These are phyloP conservation scores for Nomia melanderi DNA, from an alignment of 1,140 invertebrate species.

Conservation along the genomic window DNA sequence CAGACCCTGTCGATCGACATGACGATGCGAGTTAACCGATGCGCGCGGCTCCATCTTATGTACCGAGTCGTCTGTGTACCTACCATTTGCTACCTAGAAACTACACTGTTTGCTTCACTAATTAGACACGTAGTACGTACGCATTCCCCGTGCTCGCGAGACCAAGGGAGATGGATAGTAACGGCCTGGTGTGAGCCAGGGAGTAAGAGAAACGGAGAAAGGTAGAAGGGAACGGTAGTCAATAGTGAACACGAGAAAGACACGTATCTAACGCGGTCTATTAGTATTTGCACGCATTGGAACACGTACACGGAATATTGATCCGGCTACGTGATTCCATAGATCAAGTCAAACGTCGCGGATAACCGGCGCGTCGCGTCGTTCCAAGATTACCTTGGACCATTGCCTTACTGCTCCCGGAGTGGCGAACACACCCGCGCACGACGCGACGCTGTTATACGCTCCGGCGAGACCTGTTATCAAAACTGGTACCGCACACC, in stretches of 20 bases:
- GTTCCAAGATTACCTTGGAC: conserved; percentile 65
- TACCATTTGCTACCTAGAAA: conserved; percentile 69
- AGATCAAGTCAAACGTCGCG: conserved; percentile 62
- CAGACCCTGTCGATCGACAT: background rate
- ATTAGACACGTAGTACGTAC: conserved; percentile 75
- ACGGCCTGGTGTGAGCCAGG: background rate
- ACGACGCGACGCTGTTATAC: background rate
- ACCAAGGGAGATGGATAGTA: conserved; percentile 9
- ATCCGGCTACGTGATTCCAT: conserved; percentile 61
- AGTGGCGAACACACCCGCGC: conserved; percentile 31
- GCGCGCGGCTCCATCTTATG: conserved; percentile 13
- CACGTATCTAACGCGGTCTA: conserved; percentile 52
- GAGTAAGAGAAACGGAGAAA: conserved; percentile 2
- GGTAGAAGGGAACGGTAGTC: background rate
- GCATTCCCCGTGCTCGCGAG: conserved; percentile 46
- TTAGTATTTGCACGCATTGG: conserved; percentile 47
- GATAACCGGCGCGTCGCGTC: conserved; percentile 55
- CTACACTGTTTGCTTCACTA: conserved; percentile 76
- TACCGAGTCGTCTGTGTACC: conserved; percentile 47
- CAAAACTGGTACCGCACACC: conserved; percentile 62
- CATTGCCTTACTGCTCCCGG: conserved; percentile 64
- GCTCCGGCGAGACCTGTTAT: conserved; percentile 58
- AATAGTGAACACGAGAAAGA: conserved; percentile 34
- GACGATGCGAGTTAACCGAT: conserved; percentile 25
- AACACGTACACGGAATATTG: conserved; percentile 64